These are phyloP conservation scores for Melanotaenia trifasciata DNA, from an alignment of 2,797 vertebrate genomes.

Conservation along the genomic window DNA sequence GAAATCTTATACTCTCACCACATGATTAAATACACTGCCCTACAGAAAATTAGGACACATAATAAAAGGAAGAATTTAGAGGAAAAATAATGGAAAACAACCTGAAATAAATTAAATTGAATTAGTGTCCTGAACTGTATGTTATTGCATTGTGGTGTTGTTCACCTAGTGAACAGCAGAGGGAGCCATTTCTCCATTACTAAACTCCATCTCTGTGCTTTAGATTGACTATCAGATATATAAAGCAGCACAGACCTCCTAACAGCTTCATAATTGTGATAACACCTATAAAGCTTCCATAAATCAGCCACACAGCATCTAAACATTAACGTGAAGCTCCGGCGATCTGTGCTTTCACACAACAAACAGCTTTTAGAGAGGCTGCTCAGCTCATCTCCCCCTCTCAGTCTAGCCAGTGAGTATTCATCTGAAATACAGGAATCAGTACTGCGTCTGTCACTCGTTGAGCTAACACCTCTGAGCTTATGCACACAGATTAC, in stretches of 20 bases:
- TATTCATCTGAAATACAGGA: conserved; percentile 20
- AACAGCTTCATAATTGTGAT: not conserved
- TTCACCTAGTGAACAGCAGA: conserved; percentile 44
- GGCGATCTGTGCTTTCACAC: not conserved
- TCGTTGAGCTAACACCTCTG: conserved; percentile 34
- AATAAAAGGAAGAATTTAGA: too few species aligned
- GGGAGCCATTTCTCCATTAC: conserved; percentile 51
- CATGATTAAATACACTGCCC: too few species aligned
- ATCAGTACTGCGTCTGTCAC: conserved; percentile 37
- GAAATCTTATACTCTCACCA: too few species aligned
- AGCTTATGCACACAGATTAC: conserved; percentile 39
- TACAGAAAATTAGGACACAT: too few species aligned
- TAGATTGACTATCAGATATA: not conserved
- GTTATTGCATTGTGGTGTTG: not conserved
- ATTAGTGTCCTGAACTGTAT: not conserved
- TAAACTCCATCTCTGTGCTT: not conserved
- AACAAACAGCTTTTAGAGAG: not conserved
- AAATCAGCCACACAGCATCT: not conserved
- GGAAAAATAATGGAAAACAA: too few species aligned
- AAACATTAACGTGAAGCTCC: conserved; percentile 5
- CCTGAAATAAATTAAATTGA: too few species aligned
- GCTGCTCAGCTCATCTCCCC: not conserved
- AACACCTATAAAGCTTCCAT: not conserved
- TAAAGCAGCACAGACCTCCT: not conserved
- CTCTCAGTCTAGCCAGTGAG: not conserved